Evolutionary conservation across 2,797 vertebrate species (phyloP), one percentile per base, ranked within the genome.

Genomic region (Enteromius thamalakanensis): DNA sequence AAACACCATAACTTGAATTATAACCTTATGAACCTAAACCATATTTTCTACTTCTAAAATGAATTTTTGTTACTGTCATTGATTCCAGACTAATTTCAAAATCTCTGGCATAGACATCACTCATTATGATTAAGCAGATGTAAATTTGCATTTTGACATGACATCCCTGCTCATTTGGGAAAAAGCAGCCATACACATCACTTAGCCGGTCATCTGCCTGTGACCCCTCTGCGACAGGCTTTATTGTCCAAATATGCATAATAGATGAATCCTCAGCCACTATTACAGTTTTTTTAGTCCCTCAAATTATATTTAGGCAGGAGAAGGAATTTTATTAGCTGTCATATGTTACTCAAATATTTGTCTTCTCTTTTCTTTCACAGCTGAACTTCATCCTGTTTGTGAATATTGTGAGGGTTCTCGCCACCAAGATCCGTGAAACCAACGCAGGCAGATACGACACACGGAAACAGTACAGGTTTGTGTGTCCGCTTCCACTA

Each of bases 351-450:
- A 65, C 40, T 42, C n/a, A 34, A 9, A 62, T 68, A 15, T 37
- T 77, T 15, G 21, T 69, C 23, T n/a, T n/a, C 21, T 34, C 40
- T 14, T 32, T 19, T 74, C 55, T 75, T 68, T 6, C 92, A 75
- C 93, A 97, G 97, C 91, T 97, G 70, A 97, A 97, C 92, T 97
- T 97, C 82, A 84, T 97, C 90, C 85, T 97, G 84, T 97, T 97
- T 89, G 94, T 97, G 91, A 97, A 97, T 89, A 97, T 96, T 0
- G 95, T 97, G 5, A 92, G 97, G 84, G 95, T 97, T 75, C 86
- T 97, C 83, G 96, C 96, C 78, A 97, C 96, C 6, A 97, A 97
- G 91, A 96, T 97, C 53, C 93, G 97, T 86, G 96, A 97, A 89
- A 97, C 95, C 37, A 97, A 97, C 49, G 96, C 95, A 0, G 95